These are phyloP conservation scores for Stegana nigrithorax DNA, from an alignment of 2,888 invertebrate species.

Conservation along the genomic window DNA sequence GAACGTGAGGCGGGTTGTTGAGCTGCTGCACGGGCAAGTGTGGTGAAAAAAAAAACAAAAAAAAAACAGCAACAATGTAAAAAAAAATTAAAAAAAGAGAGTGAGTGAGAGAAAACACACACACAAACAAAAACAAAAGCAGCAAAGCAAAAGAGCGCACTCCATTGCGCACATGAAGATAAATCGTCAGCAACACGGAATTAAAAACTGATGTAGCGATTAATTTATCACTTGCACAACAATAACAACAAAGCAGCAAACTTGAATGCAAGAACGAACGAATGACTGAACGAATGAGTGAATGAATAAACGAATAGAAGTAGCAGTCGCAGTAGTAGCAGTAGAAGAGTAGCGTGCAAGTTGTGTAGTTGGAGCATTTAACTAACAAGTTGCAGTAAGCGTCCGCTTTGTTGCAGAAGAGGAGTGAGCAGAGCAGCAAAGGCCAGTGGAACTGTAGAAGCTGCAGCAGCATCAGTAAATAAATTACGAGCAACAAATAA, in stretches of 20 bases:
- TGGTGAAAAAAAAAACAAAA: no score
- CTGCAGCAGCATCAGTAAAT: conserved; percentile 44
- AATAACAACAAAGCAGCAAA: conserved; percentile 26
- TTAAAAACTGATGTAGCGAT: conserved; percentile 68
- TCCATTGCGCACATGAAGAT: conserved; percentile 56
- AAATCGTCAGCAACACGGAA: conserved; percentile 64
- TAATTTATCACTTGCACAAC: conserved; percentile 63
- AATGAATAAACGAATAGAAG: no score
- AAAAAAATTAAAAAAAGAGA: no score
- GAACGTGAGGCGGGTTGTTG: no score
- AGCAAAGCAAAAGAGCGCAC: conserved; percentile 21
- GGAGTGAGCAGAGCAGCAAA: conserved; percentile 14
- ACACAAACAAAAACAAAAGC: not conserved
- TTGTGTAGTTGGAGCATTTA: conserved; percentile 51
- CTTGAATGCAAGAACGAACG: no score
- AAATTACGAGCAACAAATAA: conserved; percentile 65
- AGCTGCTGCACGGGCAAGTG: no score
- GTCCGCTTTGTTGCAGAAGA: not conserved
- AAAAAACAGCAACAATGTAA: no score
- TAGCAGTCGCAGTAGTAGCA: conserved; percentile 23
- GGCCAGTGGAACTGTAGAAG: not conserved
- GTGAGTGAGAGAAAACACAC: no score
- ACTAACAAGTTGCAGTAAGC: conserved; percentile 48
- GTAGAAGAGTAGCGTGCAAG: conserved; percentile 39
- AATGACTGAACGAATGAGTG: no score